Percentiles rank a stretch among this genome's conserved stretches.
Conservation (phyloP, 2,888 invertebrate species). For the Cetonia aurata region DNA sequence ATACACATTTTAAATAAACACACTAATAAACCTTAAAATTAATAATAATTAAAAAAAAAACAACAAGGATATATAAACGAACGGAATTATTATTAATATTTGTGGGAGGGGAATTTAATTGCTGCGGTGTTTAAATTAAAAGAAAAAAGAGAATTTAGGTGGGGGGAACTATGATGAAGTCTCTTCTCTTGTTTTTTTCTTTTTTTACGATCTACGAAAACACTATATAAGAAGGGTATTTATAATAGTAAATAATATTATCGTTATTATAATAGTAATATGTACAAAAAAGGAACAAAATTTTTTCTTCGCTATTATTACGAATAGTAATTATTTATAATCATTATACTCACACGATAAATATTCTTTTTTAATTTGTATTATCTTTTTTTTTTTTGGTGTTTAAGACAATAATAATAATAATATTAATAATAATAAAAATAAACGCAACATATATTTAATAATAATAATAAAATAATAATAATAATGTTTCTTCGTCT, state of each 20-base stretch:
- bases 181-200: constrained; percentile 23
- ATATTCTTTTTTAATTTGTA: constrained; percentile 61
- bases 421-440: constrained; percentile 52
- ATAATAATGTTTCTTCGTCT: constrained; percentile 10
- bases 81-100: constrained; percentile 8
- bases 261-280: constrained; percentile 54
- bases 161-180: constrained; percentile 15
- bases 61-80: constrained; percentile 57
- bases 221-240: constrained; percentile 27
- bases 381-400: constrained; percentile 58
- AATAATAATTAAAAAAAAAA: constrained; percentile 56
- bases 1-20: constrained; percentile 58
- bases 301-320: constrained; percentile 56
- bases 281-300: constrained; percentile 67
- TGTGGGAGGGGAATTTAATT: not conserved
- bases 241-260: constrained; percentile 49
- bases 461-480: constrained; percentile 17
- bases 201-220: constrained; percentile 32
- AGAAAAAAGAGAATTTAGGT: constrained; percentile 22
- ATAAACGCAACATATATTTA: constrained; percentile 43
- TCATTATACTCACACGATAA: constrained; percentile 62
- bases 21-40: constrained; percentile 50
- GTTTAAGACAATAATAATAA: constrained; percentile 57
- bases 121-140: constrained; percentile 5
- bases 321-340: constrained; percentile 53